These are phyloP conservation scores for Menura novaehollandiae DNA, from an alignment of 2,113 vertebrate species.

Conservation along the genomic window DNA sequence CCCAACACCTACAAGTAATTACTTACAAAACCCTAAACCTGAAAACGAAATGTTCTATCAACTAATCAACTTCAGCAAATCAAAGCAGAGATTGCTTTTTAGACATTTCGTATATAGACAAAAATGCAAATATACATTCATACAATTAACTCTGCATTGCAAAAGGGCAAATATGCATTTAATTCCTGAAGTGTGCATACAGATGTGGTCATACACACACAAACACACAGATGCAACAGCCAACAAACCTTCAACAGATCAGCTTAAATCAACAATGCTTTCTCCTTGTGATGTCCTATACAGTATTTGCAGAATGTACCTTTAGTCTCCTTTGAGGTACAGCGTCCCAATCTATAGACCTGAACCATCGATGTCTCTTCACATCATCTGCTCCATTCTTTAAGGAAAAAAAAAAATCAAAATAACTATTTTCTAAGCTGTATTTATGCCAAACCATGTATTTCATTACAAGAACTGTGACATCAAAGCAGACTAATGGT, in stretches of 20 bases:
- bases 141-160: not conserved
- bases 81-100: not conserved
- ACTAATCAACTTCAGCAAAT: not conserved
- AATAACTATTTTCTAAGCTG: not conserved
- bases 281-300: not conserved
- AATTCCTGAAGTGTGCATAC: not conserved
- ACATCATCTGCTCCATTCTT: slow-evolving; percentile 95
- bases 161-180: not conserved
- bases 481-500: not conserved
- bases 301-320: slow-evolving; percentile 64
- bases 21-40: not conserved
- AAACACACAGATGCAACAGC: not conserved
- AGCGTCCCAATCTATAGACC: slow-evolving; percentile 86
- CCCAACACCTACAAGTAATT: not conserved
- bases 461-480: not conserved
- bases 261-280: not conserved
- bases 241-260: not conserved
- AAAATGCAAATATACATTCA: not conserved
- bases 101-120: not conserved
- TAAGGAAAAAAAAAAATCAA: not conserved
- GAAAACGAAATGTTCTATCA: not conserved
- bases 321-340: slow-evolving; percentile 87
- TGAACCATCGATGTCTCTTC: slow-evolving; percentile 93
- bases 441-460: not conserved
- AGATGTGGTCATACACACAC: not conserved